Conservation (phyloP, 1,140 invertebrate genomes). For the Aphelinus atriplicis region DNA sequence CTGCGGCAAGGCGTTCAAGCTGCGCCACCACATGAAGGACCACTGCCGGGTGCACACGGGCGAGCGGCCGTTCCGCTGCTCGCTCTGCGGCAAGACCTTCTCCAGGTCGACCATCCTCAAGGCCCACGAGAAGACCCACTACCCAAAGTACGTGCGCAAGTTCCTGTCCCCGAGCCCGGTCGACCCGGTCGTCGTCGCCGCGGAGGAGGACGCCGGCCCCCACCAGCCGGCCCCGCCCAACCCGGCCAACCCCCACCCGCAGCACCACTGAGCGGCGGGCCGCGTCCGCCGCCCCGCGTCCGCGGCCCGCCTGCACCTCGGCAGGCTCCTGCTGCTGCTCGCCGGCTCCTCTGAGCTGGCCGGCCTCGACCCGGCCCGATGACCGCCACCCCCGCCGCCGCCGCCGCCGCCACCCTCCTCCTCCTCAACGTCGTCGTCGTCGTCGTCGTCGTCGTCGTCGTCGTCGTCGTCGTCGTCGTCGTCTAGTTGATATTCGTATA, state of each 20-base stretch:
- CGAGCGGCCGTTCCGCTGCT: slow-evolving; percentile 88
- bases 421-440: slow-evolving; percentile 14
- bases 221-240: neutral
- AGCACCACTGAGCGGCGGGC: slow-evolving; percentile 27
- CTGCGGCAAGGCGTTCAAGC: slow-evolving; percentile 89
- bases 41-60: slow-evolving; percentile 91
- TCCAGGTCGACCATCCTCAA: slow-evolving; percentile 89
- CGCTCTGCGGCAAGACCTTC: slow-evolving; percentile 89
- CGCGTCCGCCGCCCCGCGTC: slow-evolving; percentile 11
- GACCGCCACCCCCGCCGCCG: neutral
- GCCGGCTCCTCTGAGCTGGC: neutral
- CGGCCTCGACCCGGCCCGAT: neutral
- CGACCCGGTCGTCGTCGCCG: slow-evolving; percentile 66
- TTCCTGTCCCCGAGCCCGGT: slow-evolving; percentile 85
- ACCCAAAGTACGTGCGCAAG: slow-evolving; percentile 87
- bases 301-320: neutral
- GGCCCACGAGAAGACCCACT: slow-evolving; percentile 91
- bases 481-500: neutral
- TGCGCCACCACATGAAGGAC: slow-evolving; percentile 92
- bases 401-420: slow-evolving; percentile 3
- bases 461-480: slow-evolving; percentile 28
- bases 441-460: slow-evolving; percentile 30
- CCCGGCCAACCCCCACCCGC: slow-evolving; percentile 28
- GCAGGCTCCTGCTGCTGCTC: neutral
- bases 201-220: neutral